These are phyloP conservation scores for Aldrovandia affinis DNA, from an alignment of 2,797 vertebrate genomes.

Conservation along the genomic window DNA sequence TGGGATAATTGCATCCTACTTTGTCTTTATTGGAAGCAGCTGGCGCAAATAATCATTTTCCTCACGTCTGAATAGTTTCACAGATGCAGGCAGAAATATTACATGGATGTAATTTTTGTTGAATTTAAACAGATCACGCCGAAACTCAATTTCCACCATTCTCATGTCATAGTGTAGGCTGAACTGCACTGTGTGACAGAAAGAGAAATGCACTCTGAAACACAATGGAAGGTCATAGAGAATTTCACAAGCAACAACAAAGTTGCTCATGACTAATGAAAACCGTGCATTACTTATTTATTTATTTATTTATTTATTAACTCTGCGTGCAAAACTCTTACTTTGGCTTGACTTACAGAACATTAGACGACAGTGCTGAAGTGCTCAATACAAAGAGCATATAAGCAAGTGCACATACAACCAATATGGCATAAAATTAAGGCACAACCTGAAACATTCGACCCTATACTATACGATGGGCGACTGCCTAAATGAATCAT, in stretches of 20 bases:
- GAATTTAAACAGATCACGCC: constrained; percentile 44
- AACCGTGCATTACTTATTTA: not conserved
- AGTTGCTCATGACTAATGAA: not conserved
- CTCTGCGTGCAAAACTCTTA: not conserved
- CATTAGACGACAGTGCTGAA: not conserved
- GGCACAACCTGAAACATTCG: not conserved
- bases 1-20: constrained; percentile 49
- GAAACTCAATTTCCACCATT: constrained; percentile 11
- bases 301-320: not conserved
- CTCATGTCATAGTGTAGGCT: constrained; percentile 13
- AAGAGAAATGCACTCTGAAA: not conserved
- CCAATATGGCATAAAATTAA: not conserved
- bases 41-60: constrained; percentile 53
- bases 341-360: not conserved
- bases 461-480: constrained; percentile 12
- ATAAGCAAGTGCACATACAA: not conserved
- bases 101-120: constrained; percentile 38
- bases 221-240: not conserved
- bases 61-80: constrained; percentile 54
- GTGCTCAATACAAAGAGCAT: not conserved
- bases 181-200: constrained; percentile 29
- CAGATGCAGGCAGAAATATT: constrained; percentile 52
- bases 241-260: not conserved
- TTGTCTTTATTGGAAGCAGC: constrained; percentile 52
- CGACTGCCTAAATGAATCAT: constrained; percentile 24